These are phyloP conservation scores for Archilochus colubris DNA, from an alignment of 2,113 vertebrate genomes.

Conservation along the genomic window DNA sequence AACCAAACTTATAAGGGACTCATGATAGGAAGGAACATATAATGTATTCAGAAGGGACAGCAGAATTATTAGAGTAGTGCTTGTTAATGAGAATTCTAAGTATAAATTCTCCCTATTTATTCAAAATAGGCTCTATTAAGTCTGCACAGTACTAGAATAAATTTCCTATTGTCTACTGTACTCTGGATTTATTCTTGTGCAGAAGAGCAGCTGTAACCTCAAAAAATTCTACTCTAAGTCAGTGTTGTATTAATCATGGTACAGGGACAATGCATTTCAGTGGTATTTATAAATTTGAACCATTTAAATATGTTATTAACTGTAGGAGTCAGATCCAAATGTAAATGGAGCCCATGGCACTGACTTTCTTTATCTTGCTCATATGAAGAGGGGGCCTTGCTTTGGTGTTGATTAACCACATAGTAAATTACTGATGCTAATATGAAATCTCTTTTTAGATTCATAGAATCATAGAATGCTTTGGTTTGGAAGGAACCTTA, in stretches of 20 bases:
- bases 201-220: slow-evolving; percentile 17
- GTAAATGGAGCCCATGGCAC: not conserved
- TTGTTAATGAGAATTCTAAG: slow-evolving; percentile 1
- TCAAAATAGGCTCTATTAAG: slow-evolving; percentile 37
- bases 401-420: not conserved
- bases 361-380: not conserved
- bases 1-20: not conserved
- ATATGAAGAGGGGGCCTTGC: not conserved
- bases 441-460: too few species aligned
- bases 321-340: not conserved
- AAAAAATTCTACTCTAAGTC: not conserved
- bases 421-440: not conserved
- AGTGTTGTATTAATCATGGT: not conserved
- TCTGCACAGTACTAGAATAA: slow-evolving; percentile 28
- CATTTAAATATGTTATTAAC: not conserved
- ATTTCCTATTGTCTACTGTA: slow-evolving; percentile 14
- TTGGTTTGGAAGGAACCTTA: too few species aligned
- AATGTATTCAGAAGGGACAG: not conserved
- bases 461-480: too few species aligned
- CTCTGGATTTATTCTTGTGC: slow-evolving; percentile 40
- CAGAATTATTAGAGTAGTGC: not conserved
- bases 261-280: not conserved
- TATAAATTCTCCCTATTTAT: not conserved
- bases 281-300: not conserved
- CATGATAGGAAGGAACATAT: not conserved